A percentile compares a stretch with the other conserved stretches of the same genome.
phyloP scores from a whole-genome alignment of 30 jellyfish, hydroid and myxozoan genomes.

The Mastigias papua region DNA sequence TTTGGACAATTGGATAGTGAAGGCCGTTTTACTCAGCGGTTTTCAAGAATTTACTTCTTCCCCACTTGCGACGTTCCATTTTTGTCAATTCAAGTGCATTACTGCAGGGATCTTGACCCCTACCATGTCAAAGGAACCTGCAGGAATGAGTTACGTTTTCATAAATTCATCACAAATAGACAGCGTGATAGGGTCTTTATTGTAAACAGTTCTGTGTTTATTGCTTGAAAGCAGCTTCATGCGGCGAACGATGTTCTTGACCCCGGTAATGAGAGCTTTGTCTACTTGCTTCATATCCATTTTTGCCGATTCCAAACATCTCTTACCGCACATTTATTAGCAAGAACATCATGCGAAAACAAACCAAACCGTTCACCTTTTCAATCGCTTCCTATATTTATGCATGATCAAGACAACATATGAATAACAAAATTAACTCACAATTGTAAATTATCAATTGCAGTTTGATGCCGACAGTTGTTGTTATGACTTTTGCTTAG shows the following conservation, averaged over 20 bases:
- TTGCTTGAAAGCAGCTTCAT: constrained; percentile 60
- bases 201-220: constrained; percentile 59
- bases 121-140: background rate
- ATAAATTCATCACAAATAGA: constrained; percentile 30
- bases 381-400: constrained; percentile 10
- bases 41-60: background rate
- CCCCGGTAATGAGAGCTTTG: constrained; percentile 64
- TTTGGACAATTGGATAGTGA: background rate
- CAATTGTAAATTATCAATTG: constrained; percentile 26
- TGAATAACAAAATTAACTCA: constrained; percentile 44
- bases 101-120: constrained; percentile 12
- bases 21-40: constrained; percentile 21
- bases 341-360: constrained; percentile 15
- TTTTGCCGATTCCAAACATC: constrained; percentile 47
- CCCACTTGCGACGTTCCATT: background rate
- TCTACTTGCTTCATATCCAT: constrained; percentile 45
- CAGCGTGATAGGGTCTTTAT: constrained; percentile 57
- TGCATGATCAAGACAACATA: constrained; percentile 25
- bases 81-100: constrained; percentile 2
- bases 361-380: constrained; percentile 24
- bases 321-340: constrained; percentile 22
- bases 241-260: constrained; percentile 63
- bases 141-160: constrained; percentile 23
- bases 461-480: constrained; percentile 30
- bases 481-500: constrained; percentile 21